Evolutionary conservation across 2,888 invertebrate genomes (phyloP).

Genomic region (Ectemnius continuus): DNA sequence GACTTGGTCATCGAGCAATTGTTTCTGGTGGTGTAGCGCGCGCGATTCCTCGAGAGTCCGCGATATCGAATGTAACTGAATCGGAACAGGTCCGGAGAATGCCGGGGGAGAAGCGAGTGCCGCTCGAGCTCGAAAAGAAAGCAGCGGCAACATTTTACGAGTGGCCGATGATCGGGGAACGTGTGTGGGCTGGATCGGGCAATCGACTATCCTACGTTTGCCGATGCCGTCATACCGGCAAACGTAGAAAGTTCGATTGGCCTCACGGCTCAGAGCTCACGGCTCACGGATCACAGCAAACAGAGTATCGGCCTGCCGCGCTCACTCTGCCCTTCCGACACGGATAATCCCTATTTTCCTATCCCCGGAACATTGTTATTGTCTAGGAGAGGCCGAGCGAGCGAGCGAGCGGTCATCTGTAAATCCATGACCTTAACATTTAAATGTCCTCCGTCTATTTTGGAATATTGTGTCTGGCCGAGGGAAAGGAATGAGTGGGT

Average conservation of each 20-base stretch:
- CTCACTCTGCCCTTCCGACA: neutral
- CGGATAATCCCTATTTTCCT: conserved; percentile 1
- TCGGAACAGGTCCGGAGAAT: neutral
- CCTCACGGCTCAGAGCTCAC: conserved; percentile 8
- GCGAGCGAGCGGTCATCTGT: neutral
- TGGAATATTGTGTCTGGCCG: neutral
- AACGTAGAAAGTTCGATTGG: conserved; percentile 35
- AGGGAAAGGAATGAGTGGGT: neutral
- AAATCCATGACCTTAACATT: neutral
- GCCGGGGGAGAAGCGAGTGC: conserved; percentile 2
- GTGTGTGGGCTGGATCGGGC: conserved; percentile 35
- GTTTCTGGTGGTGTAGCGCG: neutral
- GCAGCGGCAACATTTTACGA: conserved; percentile 19
- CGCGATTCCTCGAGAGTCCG: neutral
- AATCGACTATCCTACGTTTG: conserved; percentile 13
- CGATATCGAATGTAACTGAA: neutral
- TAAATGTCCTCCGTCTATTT: neutral
- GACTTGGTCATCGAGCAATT: neutral
- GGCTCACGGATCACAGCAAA: conserved; percentile 7
- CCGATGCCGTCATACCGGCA: conserved; percentile 18
- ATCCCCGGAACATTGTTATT: neutral
- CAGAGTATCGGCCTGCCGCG: conserved; percentile 12
- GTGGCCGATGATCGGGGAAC: conserved; percentile 19
- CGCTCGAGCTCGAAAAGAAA: conserved; percentile 8
- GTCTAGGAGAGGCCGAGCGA: neutral